Conservation (phyloP, 2,797 vertebrate species). For the Gouania willdenowi region DNA sequence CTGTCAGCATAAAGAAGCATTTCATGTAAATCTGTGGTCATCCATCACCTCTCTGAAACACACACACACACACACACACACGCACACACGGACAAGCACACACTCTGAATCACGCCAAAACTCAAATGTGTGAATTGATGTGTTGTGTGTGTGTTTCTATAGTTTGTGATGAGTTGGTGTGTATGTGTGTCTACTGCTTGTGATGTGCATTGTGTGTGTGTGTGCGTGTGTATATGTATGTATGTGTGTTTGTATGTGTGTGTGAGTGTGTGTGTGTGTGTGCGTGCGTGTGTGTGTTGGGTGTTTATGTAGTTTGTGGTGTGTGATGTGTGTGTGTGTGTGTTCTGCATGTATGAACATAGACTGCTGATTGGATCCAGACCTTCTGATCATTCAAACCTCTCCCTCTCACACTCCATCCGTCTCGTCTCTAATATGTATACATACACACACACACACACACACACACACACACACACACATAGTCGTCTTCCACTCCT, state of each 20-base stretch:
- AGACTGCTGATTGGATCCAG: conserved; percentile 63
- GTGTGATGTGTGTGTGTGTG: conserved; percentile 45
- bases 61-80: conserved; percentile 8
- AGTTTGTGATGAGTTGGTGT: too few relatives aligned
- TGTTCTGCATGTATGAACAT: conserved; percentile 49
- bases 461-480: too few relatives aligned
- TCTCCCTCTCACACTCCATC: neutral
- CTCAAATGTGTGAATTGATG: too few relatives aligned
- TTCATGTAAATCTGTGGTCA: conserved; percentile 47
- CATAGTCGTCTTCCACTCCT: too few relatives aligned
- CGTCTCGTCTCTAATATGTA: too few relatives aligned
- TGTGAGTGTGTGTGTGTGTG: neutral
- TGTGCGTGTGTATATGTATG: neutral
- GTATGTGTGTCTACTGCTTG: neutral
- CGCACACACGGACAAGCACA: conserved; percentile 6
- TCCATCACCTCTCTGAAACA: conserved; percentile 37
- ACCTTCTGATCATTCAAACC: conserved; percentile 58
- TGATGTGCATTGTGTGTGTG: neutral
- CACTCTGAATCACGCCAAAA: too few relatives aligned
- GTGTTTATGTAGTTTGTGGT: conserved; percentile 1
- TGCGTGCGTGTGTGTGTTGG: neutral
- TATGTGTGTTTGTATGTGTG: neutral
- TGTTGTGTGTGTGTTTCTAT: too few relatives aligned
- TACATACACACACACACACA: too few relatives aligned
- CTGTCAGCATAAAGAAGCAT: conserved; percentile 34